Evolutionary conservation across 2,888 invertebrate genomes (phyloP).

Genomic region (Lasiommata megera): DNA sequence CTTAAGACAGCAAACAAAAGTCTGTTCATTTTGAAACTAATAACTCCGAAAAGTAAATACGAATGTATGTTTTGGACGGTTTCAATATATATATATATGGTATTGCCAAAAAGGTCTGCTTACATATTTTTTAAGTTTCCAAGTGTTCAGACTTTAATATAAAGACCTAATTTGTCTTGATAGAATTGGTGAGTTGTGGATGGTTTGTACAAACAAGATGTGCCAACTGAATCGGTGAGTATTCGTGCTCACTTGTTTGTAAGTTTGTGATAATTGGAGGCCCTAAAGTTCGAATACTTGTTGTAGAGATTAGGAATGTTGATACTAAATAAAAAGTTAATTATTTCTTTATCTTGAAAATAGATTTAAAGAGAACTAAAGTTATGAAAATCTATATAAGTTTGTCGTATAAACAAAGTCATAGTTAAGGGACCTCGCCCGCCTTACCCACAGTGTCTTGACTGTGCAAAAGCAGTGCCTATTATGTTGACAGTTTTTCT

Average conservation of each 20-base stretch:
- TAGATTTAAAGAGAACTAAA: no score
- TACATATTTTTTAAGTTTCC: not conserved
- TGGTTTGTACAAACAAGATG: constrained; percentile 22
- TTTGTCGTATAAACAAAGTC: no score
- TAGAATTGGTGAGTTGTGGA: constrained; percentile 4
- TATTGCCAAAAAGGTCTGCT: no score
- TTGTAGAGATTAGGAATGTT: constrained; percentile 3
- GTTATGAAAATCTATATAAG: no score
- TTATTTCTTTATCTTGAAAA: not conserved
- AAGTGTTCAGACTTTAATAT: constrained; percentile 7
- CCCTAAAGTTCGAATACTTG: constrained; percentile 28
- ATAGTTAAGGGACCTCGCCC: no score
- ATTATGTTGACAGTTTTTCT: no score
- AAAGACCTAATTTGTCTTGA: constrained; percentile 23
- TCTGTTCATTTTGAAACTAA: not conserved
- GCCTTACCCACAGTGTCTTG: no score
- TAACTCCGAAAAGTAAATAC: not conserved
- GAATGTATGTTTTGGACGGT: no score
- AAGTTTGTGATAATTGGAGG: constrained; percentile 34
- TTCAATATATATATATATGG: no score
- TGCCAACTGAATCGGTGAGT: constrained; percentile 24
- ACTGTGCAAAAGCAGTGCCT: no score
- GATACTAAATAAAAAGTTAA: not conserved
- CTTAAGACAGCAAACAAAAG: constrained; percentile 22
- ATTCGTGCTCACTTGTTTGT: constrained; percentile 24